A percentile compares a stretch with the other conserved stretches of the same genome.
These are phyloP conservation scores for Epinephelus awoara DNA, from an alignment of 2,797 vertebrate species.

Conservation along the genomic window DNA sequence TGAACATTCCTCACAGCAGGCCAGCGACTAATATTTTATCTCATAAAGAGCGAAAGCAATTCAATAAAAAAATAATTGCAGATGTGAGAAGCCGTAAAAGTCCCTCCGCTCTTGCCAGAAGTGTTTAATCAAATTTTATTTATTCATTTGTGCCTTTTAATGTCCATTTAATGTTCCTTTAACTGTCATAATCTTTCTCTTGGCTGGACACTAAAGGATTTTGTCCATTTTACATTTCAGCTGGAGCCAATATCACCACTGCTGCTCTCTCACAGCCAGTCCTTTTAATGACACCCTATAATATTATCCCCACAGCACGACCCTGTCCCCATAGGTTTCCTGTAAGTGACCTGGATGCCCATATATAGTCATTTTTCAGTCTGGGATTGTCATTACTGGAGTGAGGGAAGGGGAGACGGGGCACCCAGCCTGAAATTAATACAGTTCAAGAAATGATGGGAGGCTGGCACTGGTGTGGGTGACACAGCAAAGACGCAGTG, in stretches of 20 bases:
- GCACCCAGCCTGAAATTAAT: slow-evolving; percentile 46
- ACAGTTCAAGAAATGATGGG: slow-evolving; percentile 40
- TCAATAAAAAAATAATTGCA: slow-evolving; percentile 54
- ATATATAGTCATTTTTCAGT: slow-evolving; percentile 31
- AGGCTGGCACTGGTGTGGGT: slow-evolving; percentile 15
- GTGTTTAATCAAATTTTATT: slow-evolving; percentile 46
- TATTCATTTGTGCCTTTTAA: slow-evolving; percentile 42
- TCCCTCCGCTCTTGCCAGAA: slow-evolving; percentile 38
- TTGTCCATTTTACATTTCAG: slow-evolving; percentile 38
- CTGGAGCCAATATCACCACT: slow-evolving; percentile 26
- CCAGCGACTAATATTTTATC: slow-evolving; percentile 26
- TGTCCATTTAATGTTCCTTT: slow-evolving; percentile 41
- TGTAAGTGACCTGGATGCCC: slow-evolving; percentile 41
- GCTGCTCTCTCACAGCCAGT: slow-evolving; percentile 1
- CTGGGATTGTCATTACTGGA: slow-evolving; percentile 55
- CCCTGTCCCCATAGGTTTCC: slow-evolving; percentile 45
- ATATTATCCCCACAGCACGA: slow-evolving; percentile 38
- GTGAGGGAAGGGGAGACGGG: slow-evolving; percentile 5
- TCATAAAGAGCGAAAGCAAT: slow-evolving; percentile 38
- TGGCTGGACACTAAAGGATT: slow-evolving; percentile 48
- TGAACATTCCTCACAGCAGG: too few relatives aligned
- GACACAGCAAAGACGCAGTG: slow-evolving; percentile 25
- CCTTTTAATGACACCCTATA: slow-evolving; percentile 39
- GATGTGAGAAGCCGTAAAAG: slow-evolving; percentile 57
- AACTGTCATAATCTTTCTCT: slow-evolving; percentile 43